These are phyloP conservation scores for Ceuthmochares aereus DNA, from an alignment of 2,113 vertebrate genomes.

Conservation along the genomic window DNA sequence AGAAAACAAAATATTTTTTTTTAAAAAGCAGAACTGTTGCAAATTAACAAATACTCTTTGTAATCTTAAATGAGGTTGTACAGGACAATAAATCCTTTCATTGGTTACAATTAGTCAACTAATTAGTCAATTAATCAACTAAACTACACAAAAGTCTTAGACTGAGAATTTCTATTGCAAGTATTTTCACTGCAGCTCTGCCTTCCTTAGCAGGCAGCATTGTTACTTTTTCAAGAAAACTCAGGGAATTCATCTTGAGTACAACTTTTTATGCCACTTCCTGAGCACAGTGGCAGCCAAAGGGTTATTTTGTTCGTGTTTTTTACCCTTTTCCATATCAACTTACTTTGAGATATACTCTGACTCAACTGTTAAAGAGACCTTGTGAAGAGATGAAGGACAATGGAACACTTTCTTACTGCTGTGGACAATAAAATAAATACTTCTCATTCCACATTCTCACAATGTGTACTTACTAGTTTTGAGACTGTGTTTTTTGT, in stretches of 20 bases:
- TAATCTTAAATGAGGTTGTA: neutral
- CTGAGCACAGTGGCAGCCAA: neutral
- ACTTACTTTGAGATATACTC: neutral
- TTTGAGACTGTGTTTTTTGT: slow-evolving; percentile 24
- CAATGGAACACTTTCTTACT: neutral
- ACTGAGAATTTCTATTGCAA: neutral
- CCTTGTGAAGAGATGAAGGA: neutral
- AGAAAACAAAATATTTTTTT: neutral
- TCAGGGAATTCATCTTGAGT: neutral
- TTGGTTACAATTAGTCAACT: neutral
- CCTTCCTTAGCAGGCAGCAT: neutral
- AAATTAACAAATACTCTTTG: neutral
- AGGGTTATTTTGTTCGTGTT: neutral
- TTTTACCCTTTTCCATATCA: neutral
- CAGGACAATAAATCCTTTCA: neutral
- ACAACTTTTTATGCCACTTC: rapidly evolving
- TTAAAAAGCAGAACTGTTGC: neutral
- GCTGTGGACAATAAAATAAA: neutral
- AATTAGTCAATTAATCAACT: no score
- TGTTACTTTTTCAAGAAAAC: neutral
- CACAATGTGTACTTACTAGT: slow-evolving; percentile 45
- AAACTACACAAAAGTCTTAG: neutral
- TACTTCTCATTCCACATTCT: slow-evolving; percentile 31
- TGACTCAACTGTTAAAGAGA: neutral
- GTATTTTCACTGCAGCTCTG: neutral